These are phyloP conservation scores for Silurus asotus DNA, from an alignment of 2,113 vertebrate species.

Conservation along the genomic window DNA sequence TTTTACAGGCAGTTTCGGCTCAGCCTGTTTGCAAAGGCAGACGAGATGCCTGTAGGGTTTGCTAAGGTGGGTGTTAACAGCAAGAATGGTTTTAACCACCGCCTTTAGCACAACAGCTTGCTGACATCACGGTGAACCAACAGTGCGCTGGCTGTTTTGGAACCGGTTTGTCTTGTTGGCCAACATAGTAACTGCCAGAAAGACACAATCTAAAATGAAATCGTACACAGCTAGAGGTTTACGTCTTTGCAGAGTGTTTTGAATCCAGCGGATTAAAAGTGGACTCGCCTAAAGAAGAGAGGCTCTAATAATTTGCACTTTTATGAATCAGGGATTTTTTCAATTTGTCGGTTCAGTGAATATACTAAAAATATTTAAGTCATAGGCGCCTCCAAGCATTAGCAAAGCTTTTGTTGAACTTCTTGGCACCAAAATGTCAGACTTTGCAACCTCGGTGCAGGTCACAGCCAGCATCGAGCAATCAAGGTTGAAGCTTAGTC, in stretches of 20 bases:
- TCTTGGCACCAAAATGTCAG: neutral
- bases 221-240: neutral
- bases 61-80: conserved; percentile 33
- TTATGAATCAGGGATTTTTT: conserved; percentile 33
- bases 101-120: conserved; percentile 37
- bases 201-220: conserved; percentile 30
- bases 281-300: neutral
- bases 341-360: conserved; percentile 43
- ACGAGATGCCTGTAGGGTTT: conserved; percentile 31
- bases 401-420: neutral
- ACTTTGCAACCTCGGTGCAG: neutral
- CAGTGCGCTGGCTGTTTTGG: conserved; percentile 48
- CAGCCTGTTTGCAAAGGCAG: conserved; percentile 42
- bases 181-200: conserved; percentile 39
- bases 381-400: neutral
- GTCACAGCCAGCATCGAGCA: neutral
- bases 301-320: conserved; percentile 36
- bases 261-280: neutral
- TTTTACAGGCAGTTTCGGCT: conserved; percentile 46
- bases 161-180: conserved; percentile 64
- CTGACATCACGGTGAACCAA: conserved; percentile 42
- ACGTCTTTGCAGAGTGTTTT: neutral
- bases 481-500: conserved; percentile 7
- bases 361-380: conserved; percentile 22
- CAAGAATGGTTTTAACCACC: conserved; percentile 35